These are phyloP conservation scores for Spilogale gracilis DNA, from an alignment of 2,113 vertebrate genomes.

Conservation along the genomic window DNA sequence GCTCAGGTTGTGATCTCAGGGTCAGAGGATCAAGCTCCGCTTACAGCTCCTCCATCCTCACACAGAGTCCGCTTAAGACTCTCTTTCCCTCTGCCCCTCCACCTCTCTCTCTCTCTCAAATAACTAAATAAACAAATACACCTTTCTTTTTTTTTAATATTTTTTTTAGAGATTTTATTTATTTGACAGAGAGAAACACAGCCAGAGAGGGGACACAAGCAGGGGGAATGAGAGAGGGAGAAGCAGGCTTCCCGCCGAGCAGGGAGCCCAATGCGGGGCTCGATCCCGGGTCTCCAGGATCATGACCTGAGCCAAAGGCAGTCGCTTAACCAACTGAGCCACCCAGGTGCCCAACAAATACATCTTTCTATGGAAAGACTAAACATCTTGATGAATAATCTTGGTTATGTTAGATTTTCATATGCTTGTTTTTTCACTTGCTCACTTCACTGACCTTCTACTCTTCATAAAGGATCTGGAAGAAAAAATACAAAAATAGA, in stretches of 20 bases:
- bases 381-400: neutral
- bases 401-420: neutral
- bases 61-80: neutral
- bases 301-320: no score
- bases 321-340: no score
- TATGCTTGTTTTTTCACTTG: neutral
- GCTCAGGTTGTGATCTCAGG: neutral
- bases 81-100: neutral
- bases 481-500: neutral
- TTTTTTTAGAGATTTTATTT: no score
- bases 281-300: no score
- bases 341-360: no score
- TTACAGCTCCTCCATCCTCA: neutral
- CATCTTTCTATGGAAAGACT: neutral
- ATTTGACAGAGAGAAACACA: no score
- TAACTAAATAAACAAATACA: neutral
- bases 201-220: no score
- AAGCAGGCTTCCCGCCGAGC: no score
- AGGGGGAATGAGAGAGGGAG: no score
- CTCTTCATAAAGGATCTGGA: neutral
- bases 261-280: no score
- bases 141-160: no score
- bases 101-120: neutral
- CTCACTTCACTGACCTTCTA: neutral
- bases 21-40: neutral